A percentile compares a stretch with the other conserved stretches of the same genome.
Evolutionary conservation across 2,888 invertebrate species (phyloP).

Genomic region (Hemaris fuciformis): DNA sequence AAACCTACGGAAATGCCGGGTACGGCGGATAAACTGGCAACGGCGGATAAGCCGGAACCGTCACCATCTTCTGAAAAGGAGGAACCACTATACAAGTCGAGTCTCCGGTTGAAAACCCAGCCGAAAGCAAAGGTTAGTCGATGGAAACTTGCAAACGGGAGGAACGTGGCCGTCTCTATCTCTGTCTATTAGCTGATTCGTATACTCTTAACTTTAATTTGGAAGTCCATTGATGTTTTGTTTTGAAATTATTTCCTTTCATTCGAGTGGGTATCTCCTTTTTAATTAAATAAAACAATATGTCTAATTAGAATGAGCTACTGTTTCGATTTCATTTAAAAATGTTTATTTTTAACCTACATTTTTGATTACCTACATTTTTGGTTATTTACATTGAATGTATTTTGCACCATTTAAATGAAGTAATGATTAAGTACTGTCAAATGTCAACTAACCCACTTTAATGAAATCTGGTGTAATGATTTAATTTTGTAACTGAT

Average conservation of each 20-base stretch:
- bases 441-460: slow-evolving; percentile 34
- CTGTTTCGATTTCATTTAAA: no score
- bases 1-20: slow-evolving; percentile 30
- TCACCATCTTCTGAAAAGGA: slow-evolving; percentile 67
- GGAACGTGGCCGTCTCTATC: slow-evolving; percentile 42
- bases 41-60: slow-evolving; percentile 43
- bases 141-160: slow-evolving; percentile 32
- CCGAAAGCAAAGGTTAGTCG: slow-evolving; percentile 73
- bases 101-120: slow-evolving; percentile 64
- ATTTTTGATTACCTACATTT: no score
- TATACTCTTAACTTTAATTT: slow-evolving; percentile 53
- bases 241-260: slow-evolving; percentile 27
- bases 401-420: not conserved
- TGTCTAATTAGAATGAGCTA: no score
- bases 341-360: no score
- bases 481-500: slow-evolving; percentile 21
- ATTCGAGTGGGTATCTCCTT: slow-evolving; percentile 31
- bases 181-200: slow-evolving; percentile 62
- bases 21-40: slow-evolving; percentile 14
- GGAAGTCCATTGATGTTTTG: slow-evolving; percentile 41
- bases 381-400: no score
- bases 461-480: slow-evolving; percentile 25
- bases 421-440: not conserved
- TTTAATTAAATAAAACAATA: not conserved
- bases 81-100: slow-evolving; percentile 76